Evolutionary conservation across 2,888 invertebrate species (phyloP), one percentile per base, ranked within the genome.

Genomic region (Polia nebulosa): DNA sequence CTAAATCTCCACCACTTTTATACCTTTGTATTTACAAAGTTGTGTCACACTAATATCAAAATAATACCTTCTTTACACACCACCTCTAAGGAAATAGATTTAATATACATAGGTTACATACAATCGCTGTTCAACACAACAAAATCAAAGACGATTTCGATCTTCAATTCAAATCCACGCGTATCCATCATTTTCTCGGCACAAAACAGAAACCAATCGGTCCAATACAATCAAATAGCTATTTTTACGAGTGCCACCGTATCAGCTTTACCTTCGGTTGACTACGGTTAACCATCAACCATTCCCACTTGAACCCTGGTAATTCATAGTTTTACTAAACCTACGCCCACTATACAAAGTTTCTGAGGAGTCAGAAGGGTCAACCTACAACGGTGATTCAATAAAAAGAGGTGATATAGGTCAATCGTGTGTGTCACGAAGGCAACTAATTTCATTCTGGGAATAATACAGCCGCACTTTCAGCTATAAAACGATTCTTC

Each of bases 341-440:
- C 25, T 65, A 25, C 44, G 51, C 51, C 47, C 58, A 20, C 66
- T 57, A 60, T 27, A 72, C 60, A 67, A 79, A 72, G 68, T 76
- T 85, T 80, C 63, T 52, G 51, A 65, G 73, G 74, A 87, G 81
- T 74, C 80, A 76, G 80, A 53, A 65, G 78, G 90, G 75, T 83
- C 90, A 71, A 61, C 51, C 64, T 84, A 82, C 41, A 83, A 59
- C 83, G 88, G 89, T 84, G 80, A 86, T 84, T 86, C 85, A 87
- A 88, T 88, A 89, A 87, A 86, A 88, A 88, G 84, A 88, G 85
- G 85, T 89, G 88, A 91, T 90, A 87, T 90, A 88, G 91, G 92
- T 92, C 91, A 91, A 91, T 91, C 88, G 90, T 88, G 88, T 89
- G 88, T 90, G 90, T 89, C 92, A 92, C 92, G 92, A 88, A 90